Evolutionary conservation across 2,888 invertebrate species (phyloP), one percentile per base, ranked within the genome.

Genomic region (Zelleria hepariella): DNA sequence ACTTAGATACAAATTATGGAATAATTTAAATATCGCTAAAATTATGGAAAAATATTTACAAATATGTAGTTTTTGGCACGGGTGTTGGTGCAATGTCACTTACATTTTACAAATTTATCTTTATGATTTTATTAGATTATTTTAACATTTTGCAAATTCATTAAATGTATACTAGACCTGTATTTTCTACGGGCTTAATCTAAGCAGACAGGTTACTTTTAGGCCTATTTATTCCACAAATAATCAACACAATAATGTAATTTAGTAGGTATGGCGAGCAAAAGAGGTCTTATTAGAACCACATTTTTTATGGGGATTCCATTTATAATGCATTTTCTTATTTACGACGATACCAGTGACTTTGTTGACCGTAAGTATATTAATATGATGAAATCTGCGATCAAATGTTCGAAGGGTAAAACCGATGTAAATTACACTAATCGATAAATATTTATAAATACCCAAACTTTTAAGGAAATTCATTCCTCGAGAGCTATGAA

Each of bases 121-220:
- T 58, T 47, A 57, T 24, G 23, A 25, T 26, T 18, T 26, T n/a
- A 7, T 48, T 57, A 23, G n/a, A 49, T 23, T 10, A 20, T 24
- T 26, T 25, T 24, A 48, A 6, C 18, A 27, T 58, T 51, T 58
- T 0, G 26, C 58, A 32, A 32, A 32, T 51, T 72, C 73, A 67
- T 67, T 66, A 68, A 80, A 77, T 75, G 72, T 81, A 80, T 76
- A 74, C 77, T 81, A 73, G 69, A 75, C 82, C 81, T 84, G 84
- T 83, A 79, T 77, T 62, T 77, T 74, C 83, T 86, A 86, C 81
- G 82, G 84, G 82, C 85, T 86, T 86, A 86, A 62, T 69, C 80
- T 84, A 77, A 64, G 67, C 69, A 68, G 72, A 72, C 70, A 70
- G 70, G 75, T 78, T 55, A 74, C 72, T 59, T 71, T 84, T 87